These are phyloP conservation scores for Ochotona princeps DNA, from an alignment of 2,113 vertebrate genomes.

Conservation along the genomic window DNA sequence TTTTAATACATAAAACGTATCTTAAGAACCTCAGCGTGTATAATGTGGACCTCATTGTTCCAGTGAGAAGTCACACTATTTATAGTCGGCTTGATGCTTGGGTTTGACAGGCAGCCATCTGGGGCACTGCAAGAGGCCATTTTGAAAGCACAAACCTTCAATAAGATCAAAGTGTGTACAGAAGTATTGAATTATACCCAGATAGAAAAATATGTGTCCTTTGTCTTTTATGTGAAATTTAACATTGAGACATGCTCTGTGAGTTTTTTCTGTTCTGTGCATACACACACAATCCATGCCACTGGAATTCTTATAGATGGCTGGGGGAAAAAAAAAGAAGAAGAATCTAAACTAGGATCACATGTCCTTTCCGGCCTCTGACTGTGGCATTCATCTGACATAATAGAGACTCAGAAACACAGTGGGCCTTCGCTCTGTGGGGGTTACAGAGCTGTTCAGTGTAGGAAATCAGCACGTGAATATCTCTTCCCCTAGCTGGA, in stretches of 20 bases:
- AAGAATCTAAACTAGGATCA: slow-evolving; percentile 64
- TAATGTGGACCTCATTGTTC: slow-evolving; percentile 59
- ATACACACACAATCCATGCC: slow-evolving; percentile 50
- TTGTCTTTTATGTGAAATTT: slow-evolving; percentile 63
- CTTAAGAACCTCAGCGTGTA: slow-evolving; percentile 53
- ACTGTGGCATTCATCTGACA: slow-evolving; percentile 76
- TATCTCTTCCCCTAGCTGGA: slow-evolving; percentile 69
- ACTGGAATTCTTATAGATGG: slow-evolving; percentile 48
- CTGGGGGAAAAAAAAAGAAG: neutral
- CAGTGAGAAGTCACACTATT: slow-evolving; percentile 51
- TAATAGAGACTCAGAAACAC: slow-evolving; percentile 68
- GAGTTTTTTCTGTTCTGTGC: slow-evolving; percentile 58
- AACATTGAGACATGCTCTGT: slow-evolving; percentile 58
- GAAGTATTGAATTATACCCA: slow-evolving; percentile 73
- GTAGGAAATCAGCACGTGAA: slow-evolving; percentile 72
- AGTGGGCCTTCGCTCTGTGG: slow-evolving; percentile 56
- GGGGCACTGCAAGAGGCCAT: slow-evolving; percentile 67
- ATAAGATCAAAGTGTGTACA: slow-evolving; percentile 73
- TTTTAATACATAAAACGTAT: slow-evolving; percentile 55
- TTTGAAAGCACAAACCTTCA: slow-evolving; percentile 74
- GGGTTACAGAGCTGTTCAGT: slow-evolving; percentile 79
- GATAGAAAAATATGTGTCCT: slow-evolving; percentile 62
- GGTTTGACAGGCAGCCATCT: slow-evolving; percentile 74
- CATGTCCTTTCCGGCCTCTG: slow-evolving; percentile 66
- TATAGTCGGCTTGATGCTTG: slow-evolving; percentile 47